phyloP scores from a whole-genome alignment of 2,113 vertebrate species.

The Arothron firmamentum region DNA sequence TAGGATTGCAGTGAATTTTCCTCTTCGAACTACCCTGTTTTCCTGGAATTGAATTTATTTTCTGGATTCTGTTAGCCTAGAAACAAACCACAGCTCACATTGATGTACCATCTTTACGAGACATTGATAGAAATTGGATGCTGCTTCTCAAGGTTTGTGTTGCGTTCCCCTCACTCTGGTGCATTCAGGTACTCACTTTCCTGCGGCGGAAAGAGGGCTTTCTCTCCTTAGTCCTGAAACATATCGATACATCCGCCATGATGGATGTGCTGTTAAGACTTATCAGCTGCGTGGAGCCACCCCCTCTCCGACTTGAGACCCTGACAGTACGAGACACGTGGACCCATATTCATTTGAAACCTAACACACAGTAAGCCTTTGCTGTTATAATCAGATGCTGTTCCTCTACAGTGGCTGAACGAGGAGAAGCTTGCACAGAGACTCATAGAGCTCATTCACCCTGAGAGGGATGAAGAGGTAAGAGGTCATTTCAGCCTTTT shows the following conservation, averaged over 20 bases:
- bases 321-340: slow-evolving; percentile 77
- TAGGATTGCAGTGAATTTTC: neutral
- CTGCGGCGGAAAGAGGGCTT: slow-evolving; percentile 87
- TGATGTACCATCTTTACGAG: too few relatives aligned
- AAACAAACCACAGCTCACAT: too few relatives aligned
- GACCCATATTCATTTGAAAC: neutral
- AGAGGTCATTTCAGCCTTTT: slow-evolving; percentile 40
- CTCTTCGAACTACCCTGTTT: too few relatives aligned
- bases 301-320: slow-evolving; percentile 86
- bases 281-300: slow-evolving; percentile 93
- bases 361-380: neutral
- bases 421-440: slow-evolving; percentile 89
- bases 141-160: too few relatives aligned
- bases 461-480: slow-evolving; percentile 90
- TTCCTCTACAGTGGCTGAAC: slow-evolving; percentile 84
- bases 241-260: slow-evolving; percentile 94
- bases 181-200: slow-evolving; percentile 83
- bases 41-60: too few relatives aligned
- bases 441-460: slow-evolving; percentile 88
- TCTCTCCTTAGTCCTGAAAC: slow-evolving; percentile 85
- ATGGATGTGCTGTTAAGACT: slow-evolving; percentile 94
- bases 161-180: slow-evolving; percentile 3
- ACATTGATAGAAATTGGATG: too few relatives aligned
- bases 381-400: slow-evolving; percentile 12
- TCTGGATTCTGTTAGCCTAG: too few relatives aligned